Conservation (phyloP, 2,797 vertebrate genomes). For the Fratercula arctica region DNA sequence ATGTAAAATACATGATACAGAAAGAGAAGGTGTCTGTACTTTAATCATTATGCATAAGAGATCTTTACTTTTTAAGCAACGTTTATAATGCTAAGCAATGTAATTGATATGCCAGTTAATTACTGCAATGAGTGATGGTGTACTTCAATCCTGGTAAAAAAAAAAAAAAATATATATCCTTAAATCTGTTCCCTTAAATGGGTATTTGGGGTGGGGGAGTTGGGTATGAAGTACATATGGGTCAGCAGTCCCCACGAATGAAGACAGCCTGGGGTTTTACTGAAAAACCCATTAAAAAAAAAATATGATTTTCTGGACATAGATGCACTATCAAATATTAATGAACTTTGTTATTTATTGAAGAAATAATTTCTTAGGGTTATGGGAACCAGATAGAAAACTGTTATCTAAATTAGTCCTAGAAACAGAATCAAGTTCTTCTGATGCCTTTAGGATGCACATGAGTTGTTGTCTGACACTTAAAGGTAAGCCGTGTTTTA, state of each 20-base stretch:
- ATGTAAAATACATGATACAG: neutral
- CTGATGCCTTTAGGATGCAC: neutral
- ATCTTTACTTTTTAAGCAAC: neutral
- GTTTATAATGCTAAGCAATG: neutral
- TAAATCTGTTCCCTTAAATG: neutral
- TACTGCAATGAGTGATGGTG: neutral
- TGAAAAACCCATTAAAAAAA: neutral
- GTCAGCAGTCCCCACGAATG: neutral
- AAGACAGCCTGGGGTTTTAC: neutral
- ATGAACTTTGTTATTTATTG: neutral
- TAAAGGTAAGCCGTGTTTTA: neutral
- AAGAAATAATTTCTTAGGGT: neutral
- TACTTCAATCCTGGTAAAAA: neutral
- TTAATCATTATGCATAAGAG: neutral
- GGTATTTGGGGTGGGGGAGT: rapidly evolving
- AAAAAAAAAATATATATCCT: neutral
- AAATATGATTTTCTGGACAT: neutral
- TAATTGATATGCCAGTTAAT: neutral
- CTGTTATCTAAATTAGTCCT: neutral
- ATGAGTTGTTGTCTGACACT: neutral
- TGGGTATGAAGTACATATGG: neutral
- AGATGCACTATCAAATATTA: neutral
- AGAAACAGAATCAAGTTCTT: neutral
- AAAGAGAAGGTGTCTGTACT: neutral
- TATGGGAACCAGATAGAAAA: neutral